Base-by-base conservation (phyloP, 2,113 vertebrate species). In the Thamnophis sirtalis region DNA sequence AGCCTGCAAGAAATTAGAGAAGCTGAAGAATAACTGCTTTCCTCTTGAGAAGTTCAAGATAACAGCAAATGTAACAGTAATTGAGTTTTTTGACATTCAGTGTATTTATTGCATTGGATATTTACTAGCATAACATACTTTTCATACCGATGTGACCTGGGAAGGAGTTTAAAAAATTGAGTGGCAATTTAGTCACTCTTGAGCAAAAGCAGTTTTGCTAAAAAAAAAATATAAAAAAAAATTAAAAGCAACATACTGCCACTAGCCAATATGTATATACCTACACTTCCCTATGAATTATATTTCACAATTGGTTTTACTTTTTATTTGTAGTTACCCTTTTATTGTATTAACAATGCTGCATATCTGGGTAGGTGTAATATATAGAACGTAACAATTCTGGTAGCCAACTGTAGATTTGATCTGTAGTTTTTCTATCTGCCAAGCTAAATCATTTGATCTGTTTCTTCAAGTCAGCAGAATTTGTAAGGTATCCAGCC, bases 381-480 rank as follows among this genome's bases (percentile, higher is more conserved):
- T 92, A 96, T 95, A 97, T 96, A 97, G 95, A 96, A 56, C 87
- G 96, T 13, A 84, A 51, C 54, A 60, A 97, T 96, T 97, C 95
- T 96, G 96, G 94, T 88, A 91, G 91, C 89, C 91, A 96, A 92
- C 80, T 60, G 1, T 92, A 96, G 94, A 94, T 96, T 97, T 91
- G 54, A 92, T 89, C 68, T 53, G 28, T 96, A 93, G 97, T 95
- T 97, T 96, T 95, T 96, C 89, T 95, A 93, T 91, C 92, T 93
- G 94, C 96, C 88, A 94, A 94, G 95, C 94, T 97, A 94, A 96
- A 97, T 96, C 91, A 97, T 96, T 94, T 49, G n/a, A 96, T 96
- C 96, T 97, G 96, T 97, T 97, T 97, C 96, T 96, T 97, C 91
- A 97, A 96, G 97, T 97, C 97, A 98, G 98, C 97, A 97, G 96